Percentiles rank a stretch among this genome's conserved stretches.
These are phyloP conservation scores for Clepsis dumicolana DNA, from an alignment of 2,888 invertebrate species.

Conservation along the genomic window DNA sequence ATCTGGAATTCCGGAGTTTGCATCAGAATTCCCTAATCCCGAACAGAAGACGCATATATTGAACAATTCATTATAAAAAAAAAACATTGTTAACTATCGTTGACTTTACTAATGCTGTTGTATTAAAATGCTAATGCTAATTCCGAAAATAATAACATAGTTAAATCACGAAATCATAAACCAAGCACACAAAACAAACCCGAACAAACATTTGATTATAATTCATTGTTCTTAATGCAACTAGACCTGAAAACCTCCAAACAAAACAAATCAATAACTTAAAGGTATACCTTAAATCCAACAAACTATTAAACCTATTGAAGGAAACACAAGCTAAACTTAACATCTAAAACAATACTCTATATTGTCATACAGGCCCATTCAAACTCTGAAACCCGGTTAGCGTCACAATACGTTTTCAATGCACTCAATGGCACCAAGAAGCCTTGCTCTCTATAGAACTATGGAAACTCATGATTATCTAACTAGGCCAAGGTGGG, in stretches of 20 bases:
- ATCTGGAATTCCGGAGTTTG: no score
- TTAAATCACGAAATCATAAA: no score
- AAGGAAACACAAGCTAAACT: background rate
- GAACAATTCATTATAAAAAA: no score
- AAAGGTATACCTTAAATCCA: background rate
- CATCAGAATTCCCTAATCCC: no score
- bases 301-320: background rate
- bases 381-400: conserved; percentile 24
- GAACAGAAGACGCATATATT: no score
- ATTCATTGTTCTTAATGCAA: background rate
- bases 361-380: background rate
- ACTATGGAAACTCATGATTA: conserved; percentile 37
- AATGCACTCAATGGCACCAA: conserved; percentile 12
- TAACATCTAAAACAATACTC: conserved; percentile 2
- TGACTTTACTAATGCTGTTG: background rate
- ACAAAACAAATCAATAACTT: background rate
- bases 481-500: conserved; percentile 37
- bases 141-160: no score
- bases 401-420: conserved; percentile 17
- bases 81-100: no score
- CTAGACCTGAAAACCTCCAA: background rate
- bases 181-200: background rate
- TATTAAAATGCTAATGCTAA: background rate
- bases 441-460: conserved; percentile 34
- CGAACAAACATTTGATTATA: background rate